Evolutionary conservation across 2,888 invertebrate genomes (phyloP), one percentile per base, ranked within the genome.

Genomic region (Amorpha juglandis): DNA sequence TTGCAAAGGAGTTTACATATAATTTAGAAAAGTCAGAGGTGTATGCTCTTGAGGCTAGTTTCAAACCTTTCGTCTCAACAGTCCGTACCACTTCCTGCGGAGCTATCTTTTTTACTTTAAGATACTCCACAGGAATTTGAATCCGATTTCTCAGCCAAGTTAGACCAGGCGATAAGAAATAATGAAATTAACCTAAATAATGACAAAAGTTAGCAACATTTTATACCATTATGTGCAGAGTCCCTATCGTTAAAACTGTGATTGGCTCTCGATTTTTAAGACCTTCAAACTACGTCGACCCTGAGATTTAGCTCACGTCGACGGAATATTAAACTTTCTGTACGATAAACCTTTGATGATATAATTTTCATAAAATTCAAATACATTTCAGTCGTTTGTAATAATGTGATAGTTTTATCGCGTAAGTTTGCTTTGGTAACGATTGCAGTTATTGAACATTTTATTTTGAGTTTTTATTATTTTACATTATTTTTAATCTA

Each of bases 321-420:
- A 42, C 19, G 38, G 58, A 58, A 58, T 42, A 42, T 38, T 19
- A 42, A 58, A 42, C 58, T 58, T 58, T 58, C 58, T 42, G 11
- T 42, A 19, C 55, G 55, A 38, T 58, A 58, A 58, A 58, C 58
- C 58, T 58, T 58, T 58, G 58, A 42, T 58, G 58, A 42, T 19
- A 42, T 55, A 55, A 35, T 55, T 38, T 55, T 16, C 52, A 55
- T 55, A 55, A 35, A 55, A 55, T 9, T 55, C 55, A 35, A 55
- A 38, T 35, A 55, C 35, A 35, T 55, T 35, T 38, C 55, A 52
- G 27, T 55, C 35, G 55, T 38, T 55, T 55, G 55, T 55, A 35
- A 55, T 55, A 38, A 58, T 42, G 58, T 58, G 19, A 19, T 58
- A 58, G 58, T 58, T 58, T 58, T 58, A 42, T 58, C 42, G 42